A percentile compares a stretch with the other conserved stretches of the same genome.
phyloP scores from a whole-genome alignment of 2,888 invertebrate species.

The Melinaea marsaeus region DNA sequence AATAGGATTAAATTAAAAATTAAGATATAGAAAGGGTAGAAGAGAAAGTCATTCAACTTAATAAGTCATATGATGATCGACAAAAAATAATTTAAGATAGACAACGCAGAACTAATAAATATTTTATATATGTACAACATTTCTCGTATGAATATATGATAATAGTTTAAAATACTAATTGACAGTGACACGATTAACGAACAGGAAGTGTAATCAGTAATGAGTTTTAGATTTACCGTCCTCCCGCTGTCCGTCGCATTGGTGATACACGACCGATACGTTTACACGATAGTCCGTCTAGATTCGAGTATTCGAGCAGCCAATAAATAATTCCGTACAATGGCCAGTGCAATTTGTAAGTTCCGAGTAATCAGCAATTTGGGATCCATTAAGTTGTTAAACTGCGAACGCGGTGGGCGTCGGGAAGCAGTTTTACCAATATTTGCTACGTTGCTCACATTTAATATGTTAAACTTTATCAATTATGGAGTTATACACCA shows the following conservation, averaged over 20 bases:
- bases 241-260: constrained; percentile 8
- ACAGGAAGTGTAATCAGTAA: too few relatives aligned
- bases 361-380: constrained; percentile 28
- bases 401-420: constrained; percentile 12
- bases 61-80: too few relatives aligned
- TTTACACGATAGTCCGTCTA: constrained; percentile 15
- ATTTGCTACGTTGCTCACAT: constrained; percentile 20
- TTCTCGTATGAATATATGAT: too few relatives aligned
- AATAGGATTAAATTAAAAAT: too few relatives aligned
- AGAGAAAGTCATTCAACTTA: too few relatives aligned
- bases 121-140: too few relatives aligned
- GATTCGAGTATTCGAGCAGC: constrained; percentile 19
- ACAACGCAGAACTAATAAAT: too few relatives aligned
- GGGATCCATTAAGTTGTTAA: constrained; percentile 18
- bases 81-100: too few relatives aligned
- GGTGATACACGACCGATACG: constrained; percentile 16
- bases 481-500: constrained; percentile 67
- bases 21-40: too few relatives aligned
- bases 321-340: constrained; percentile 29
- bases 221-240: not conserved
- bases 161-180: too few relatives aligned
- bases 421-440: constrained; percentile 24
- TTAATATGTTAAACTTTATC: constrained; percentile 52
- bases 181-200: too few relatives aligned
- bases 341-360: constrained; percentile 30